Percentiles rank a stretch among this genome's conserved stretches.
Evolutionary conservation across 2,797 vertebrate species (phyloP).

Genomic region (Phrynocephalus guinanensis): DNA sequence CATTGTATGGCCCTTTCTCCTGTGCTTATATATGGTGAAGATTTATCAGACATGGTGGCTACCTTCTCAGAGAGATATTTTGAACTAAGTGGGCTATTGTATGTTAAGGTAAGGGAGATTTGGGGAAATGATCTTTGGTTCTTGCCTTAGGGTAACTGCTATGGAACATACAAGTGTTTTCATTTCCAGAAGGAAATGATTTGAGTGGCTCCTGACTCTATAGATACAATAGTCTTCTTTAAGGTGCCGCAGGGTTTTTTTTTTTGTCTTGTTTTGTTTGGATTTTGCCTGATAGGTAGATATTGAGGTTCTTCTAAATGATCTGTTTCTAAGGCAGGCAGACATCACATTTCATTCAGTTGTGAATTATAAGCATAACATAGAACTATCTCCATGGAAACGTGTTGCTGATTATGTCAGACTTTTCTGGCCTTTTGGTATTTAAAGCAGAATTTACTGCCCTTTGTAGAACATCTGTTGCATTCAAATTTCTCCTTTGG

Average conservation of each 20-base stretch:
- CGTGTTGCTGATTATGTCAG: constrained; percentile 2
- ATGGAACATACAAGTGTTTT: background rate
- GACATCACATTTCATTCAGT: background rate
- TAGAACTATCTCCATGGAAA: background rate
- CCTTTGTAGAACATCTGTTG: background rate
- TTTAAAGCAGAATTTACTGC: background rate
- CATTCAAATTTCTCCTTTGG: background rate
- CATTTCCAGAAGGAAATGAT: background rate
- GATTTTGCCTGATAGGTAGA: too few species aligned
- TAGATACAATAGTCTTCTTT: background rate
- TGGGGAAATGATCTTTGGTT: background rate
- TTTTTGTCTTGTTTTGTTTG: too few species aligned
- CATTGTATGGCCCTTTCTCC: background rate
- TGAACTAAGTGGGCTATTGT: background rate
- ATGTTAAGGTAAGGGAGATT: background rate
- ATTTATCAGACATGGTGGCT: background rate
- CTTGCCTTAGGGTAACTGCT: background rate
- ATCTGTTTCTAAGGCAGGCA: background rate
- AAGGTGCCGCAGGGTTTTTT: too few species aligned
- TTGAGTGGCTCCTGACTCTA: background rate
- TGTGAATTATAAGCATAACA: background rate
- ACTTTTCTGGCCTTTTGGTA: background rate
- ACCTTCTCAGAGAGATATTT: background rate
- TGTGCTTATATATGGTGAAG: background rate
- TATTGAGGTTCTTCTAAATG: background rate